Percentiles rank a stretch among this genome's conserved stretches.
Evolutionary conservation across 2,113 vertebrate genomes (phyloP).

Genomic region (Oplegnathus fasciatus): DNA sequence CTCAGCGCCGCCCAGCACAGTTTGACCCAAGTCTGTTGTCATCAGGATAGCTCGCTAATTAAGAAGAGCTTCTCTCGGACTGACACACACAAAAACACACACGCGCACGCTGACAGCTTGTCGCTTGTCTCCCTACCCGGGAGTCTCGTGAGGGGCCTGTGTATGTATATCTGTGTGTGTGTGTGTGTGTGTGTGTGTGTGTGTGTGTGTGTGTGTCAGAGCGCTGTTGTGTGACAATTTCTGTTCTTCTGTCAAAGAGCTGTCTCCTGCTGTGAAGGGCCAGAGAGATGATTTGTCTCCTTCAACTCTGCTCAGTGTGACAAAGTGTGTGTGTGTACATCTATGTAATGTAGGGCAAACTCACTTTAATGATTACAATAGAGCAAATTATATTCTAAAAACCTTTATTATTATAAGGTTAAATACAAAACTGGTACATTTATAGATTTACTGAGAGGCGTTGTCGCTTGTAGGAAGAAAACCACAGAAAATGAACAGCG

Average conservation of each 20-base stretch:
- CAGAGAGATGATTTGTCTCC: constrained; percentile 63
- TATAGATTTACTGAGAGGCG: too few species aligned
- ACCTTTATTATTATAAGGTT: too few species aligned
- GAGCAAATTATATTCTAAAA: neutral
- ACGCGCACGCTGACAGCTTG: constrained; percentile 55
- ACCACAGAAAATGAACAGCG: too few species aligned
- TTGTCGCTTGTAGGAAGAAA: too few species aligned
- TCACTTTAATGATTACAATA: neutral
- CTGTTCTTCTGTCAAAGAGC: constrained; percentile 55
- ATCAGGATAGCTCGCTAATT: constrained; percentile 72
- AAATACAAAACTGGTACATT: too few species aligned
- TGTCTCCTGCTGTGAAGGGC: constrained; percentile 50
- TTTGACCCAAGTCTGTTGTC: constrained; percentile 74
- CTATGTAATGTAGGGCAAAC: neutral
- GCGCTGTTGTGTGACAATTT: constrained; percentile 47
- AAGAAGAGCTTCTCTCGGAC: constrained; percentile 55
- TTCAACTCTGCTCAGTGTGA: constrained; percentile 37
- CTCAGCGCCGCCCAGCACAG: constrained; percentile 53
- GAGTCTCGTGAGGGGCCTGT: constrained; percentile 44
- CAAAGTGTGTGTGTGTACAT: neutral
- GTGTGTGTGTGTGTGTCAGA: constrained; percentile 43
- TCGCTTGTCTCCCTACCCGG: constrained; percentile 33
- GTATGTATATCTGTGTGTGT: constrained; percentile 2
- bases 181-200: constrained; percentile 19
- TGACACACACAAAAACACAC: constrained; percentile 39